A percentile compares a stretch with the other conserved stretches of the same genome.
Evolutionary conservation across 2,797 vertebrate genomes (phyloP).

Genomic region (Chelon labrosus): DNA sequence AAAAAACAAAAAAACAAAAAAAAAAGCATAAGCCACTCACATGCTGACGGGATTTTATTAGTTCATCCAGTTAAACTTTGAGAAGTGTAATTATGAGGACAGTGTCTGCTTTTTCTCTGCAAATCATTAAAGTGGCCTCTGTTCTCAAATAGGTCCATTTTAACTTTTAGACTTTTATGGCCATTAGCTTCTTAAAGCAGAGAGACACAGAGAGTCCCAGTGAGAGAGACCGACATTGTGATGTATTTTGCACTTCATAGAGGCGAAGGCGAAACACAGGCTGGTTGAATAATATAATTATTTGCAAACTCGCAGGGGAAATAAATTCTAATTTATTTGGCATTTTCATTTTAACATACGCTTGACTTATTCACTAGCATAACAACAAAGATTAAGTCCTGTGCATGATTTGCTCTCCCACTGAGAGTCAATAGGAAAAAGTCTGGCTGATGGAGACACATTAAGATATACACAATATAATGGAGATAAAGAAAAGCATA

Average conservation of each 20-base stretch:
- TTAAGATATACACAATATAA: not conserved
- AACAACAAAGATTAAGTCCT: slow-evolving; percentile 20
- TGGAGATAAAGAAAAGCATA: slow-evolving; percentile 3
- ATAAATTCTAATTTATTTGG: slow-evolving; percentile 44
- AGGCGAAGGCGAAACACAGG: slow-evolving; percentile 23
- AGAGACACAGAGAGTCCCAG: slow-evolving; percentile 9
- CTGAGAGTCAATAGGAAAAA: slow-evolving; percentile 10
- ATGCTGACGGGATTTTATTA: not conserved
- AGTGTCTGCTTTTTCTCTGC: slow-evolving; percentile 11
- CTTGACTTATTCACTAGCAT: slow-evolving; percentile 17
- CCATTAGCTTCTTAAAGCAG: slow-evolving; percentile 20
- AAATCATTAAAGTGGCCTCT: slow-evolving; percentile 12
- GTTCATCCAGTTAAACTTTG: slow-evolving; percentile 32
- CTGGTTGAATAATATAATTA: slow-evolving; percentile 49
- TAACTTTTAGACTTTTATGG: slow-evolving; percentile 14
- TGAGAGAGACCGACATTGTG: not conserved
- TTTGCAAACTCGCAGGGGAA: slow-evolving; percentile 47
- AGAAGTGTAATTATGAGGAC: not conserved
- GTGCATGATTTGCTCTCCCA: slow-evolving; percentile 4
- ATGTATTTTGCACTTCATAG: slow-evolving; percentile 1
- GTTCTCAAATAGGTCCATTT: slow-evolving; percentile 38
- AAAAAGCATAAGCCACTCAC: not conserved
- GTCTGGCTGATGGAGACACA: not conserved
- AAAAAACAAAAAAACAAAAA: not conserved
- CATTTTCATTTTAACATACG: slow-evolving; percentile 48